Conservation (phyloP, 1,140 invertebrate species). For the Globodera ellingtonae region DNA sequence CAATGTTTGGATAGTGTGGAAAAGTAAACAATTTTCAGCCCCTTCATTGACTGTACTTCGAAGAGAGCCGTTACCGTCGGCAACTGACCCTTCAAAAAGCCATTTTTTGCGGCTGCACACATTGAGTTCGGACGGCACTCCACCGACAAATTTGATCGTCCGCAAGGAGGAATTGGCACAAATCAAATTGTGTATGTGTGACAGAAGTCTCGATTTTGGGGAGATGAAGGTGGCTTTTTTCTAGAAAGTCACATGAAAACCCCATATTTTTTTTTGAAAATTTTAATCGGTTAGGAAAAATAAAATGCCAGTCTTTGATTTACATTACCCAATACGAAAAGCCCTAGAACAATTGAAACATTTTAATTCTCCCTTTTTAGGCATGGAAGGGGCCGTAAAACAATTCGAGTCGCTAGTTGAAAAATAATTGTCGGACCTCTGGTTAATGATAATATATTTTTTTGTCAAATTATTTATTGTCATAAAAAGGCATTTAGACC, state of each 20-base stretch:
- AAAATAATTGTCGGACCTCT: not conserved
- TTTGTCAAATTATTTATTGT: too few species aligned
- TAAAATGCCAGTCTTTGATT: too few species aligned
- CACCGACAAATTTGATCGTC: not conserved
- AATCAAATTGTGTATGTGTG: not conserved
- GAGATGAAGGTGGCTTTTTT: too few species aligned
- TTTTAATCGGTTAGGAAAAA: too few species aligned
- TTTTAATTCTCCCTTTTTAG: not conserved
- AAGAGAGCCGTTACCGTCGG: not conserved
- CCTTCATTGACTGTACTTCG: not conserved
- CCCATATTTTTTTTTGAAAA: too few species aligned
- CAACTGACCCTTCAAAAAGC: not conserved
- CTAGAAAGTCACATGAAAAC: too few species aligned
- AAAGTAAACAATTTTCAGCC: not conserved
- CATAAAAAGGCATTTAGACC: too few species aligned
- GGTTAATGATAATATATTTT: too few species aligned
- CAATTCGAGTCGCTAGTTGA: not conserved
- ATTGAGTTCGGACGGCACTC: not conserved
- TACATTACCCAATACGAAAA: too few species aligned
- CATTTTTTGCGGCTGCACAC: not conserved
- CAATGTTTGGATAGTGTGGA: too few species aligned
- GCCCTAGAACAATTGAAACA: too few species aligned
- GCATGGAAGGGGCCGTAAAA: slow-evolving; percentile 5
- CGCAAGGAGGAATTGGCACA: not conserved
- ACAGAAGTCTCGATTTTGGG: too few species aligned